These are phyloP conservation scores for Pycnonotus jocosus DNA, from an alignment of 2,113 vertebrate species.

Conservation along the genomic window DNA sequence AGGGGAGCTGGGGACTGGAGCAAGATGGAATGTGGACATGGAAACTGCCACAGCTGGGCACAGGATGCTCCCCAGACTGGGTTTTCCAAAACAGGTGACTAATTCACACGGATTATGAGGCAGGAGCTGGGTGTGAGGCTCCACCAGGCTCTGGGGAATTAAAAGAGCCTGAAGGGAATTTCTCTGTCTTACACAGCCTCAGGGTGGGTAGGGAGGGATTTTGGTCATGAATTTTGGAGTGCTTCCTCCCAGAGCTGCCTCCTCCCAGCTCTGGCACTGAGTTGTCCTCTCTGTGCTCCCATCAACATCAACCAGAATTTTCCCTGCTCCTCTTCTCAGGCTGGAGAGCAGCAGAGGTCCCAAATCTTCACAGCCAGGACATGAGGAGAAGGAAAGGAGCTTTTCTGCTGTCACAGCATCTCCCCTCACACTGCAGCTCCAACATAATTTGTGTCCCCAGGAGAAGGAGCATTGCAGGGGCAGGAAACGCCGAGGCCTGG, in stretches of 20 bases:
- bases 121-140: neutral
- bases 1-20: neutral
- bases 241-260: neutral
- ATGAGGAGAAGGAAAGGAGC: neutral
- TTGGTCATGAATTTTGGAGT: neutral
- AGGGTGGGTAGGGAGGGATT: neutral
- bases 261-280: neutral
- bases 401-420: neutral
- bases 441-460: rapidly evolving
- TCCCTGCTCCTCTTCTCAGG: neutral
- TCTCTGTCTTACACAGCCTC: neutral
- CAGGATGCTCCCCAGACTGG: neutral
- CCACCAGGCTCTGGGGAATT: neutral
- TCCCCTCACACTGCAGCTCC: neutral
- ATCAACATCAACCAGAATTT: neutral
- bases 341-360: neutral
- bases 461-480: neutral
- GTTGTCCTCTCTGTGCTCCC: neutral
- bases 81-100: neutral
- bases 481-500: slow-evolving; percentile 19
- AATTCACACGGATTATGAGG: rapidly evolving
- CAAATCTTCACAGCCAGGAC: neutral
- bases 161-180: neutral
- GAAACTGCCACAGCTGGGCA: neutral
- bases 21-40: neutral